Evolutionary conservation across 2,888 invertebrate genomes (phyloP).

Genomic region (Rhorus exstirpatorius): DNA sequence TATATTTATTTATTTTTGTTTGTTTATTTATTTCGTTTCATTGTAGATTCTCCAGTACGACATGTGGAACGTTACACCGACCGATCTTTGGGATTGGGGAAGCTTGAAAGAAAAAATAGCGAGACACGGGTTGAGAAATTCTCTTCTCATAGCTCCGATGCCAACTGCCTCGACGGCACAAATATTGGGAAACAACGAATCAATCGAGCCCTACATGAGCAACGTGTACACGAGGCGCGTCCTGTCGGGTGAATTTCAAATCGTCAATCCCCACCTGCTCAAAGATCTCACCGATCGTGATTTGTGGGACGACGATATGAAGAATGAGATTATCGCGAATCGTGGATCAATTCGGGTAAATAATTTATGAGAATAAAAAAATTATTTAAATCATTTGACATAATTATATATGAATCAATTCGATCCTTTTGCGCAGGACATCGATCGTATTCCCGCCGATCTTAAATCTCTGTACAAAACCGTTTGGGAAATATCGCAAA

Average conservation of each 20-base stretch:
- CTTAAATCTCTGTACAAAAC: constrained; percentile 97
- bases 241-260: constrained; percentile 97
- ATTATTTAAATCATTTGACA: not conserved
- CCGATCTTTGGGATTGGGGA: constrained; percentile 96
- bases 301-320: constrained; percentile 98
- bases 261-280: constrained; percentile 98
- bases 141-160: constrained; percentile 98
- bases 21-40: not conserved
- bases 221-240: constrained; percentile 98
- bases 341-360: constrained; percentile 95
- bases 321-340: constrained; percentile 95
- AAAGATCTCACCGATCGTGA: constrained; percentile 96
- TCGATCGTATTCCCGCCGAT: constrained; percentile 94
- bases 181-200: constrained; percentile 99
- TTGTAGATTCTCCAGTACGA: constrained; percentile 95
- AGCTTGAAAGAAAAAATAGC: constrained; percentile 94
- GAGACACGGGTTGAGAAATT: constrained; percentile 96
- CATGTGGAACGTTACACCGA: constrained; percentile 97
- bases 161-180: constrained; percentile 99
- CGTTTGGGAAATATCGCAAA: constrained; percentile 98
- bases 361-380: constrained; percentile 22
- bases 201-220: constrained; percentile 98
- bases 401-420: not conserved
- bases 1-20: too few species aligned
- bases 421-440: constrained; percentile 87